Percentiles rank a stretch among this genome's conserved stretches.
These are phyloP conservation scores for Pteromalus puparum DNA, from an alignment of 1,140 invertebrate genomes.

Conservation along the genomic window DNA sequence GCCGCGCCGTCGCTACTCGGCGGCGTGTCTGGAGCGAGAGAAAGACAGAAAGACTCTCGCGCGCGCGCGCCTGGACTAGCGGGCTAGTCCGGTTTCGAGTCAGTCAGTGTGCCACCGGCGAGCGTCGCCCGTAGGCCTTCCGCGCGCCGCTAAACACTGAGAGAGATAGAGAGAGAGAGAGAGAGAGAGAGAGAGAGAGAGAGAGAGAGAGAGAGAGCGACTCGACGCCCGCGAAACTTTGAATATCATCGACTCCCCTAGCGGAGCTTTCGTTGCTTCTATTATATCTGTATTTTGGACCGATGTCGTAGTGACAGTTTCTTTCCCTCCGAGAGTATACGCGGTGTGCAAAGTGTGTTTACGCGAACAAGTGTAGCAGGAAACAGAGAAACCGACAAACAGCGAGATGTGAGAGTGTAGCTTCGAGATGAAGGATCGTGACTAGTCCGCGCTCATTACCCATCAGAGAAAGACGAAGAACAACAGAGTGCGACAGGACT, in stretches of 20 bases:
- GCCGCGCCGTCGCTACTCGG: neutral
- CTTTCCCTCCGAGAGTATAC: too few species aligned
- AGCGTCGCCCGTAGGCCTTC: constrained; percentile 62
- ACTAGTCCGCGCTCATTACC: neutral
- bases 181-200: neutral
- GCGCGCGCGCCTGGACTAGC: constrained; percentile 70
- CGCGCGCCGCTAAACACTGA: constrained; percentile 34
- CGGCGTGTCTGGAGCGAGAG: constrained; percentile 34
- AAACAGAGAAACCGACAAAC: neutral
- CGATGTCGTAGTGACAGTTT: neutral
- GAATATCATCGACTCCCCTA: neutral
- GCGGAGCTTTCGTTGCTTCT: constrained; percentile 7
- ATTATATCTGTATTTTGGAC: too few species aligned
- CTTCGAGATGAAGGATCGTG: neutral
- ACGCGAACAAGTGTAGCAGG: neutral
- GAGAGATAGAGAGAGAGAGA: too few species aligned
- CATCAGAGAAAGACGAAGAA: too few species aligned
- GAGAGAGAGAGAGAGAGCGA: neutral
- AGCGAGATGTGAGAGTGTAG: constrained; percentile 55
- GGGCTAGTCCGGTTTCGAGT: constrained; percentile 72
- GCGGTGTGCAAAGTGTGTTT: neutral
- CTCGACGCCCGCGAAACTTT: neutral
- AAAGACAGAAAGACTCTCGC: constrained; percentile 62
- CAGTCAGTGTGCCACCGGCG: constrained; percentile 75
- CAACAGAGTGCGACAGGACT: too few species aligned